Evolutionary conservation across 2,113 vertebrate species (phyloP).

Genomic region (Nyctereutes procyonoides): DNA sequence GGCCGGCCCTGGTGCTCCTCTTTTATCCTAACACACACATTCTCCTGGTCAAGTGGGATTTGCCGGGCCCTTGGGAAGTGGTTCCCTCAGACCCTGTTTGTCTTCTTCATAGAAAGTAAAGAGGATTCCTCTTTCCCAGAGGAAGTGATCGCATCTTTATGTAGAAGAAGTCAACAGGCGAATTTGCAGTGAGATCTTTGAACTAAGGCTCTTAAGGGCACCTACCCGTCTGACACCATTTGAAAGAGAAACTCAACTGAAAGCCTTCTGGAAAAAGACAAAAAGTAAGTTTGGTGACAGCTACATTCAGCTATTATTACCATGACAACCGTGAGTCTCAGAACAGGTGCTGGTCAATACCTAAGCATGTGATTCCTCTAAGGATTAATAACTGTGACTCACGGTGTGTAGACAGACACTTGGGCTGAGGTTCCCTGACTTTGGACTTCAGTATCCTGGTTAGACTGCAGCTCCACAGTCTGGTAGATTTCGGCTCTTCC

Average conservation of each 20-base stretch:
- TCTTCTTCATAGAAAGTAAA: neutral
- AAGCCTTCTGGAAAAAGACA: neutral
- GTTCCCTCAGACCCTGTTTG: neutral
- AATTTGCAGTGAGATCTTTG: neutral
- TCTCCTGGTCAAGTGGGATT: neutral
- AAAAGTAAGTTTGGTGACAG: neutral
- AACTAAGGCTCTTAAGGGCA: neutral
- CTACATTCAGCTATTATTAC: neutral
- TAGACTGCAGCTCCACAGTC: neutral
- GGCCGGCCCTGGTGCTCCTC: neutral
- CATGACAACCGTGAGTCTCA: neutral
- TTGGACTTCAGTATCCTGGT: neutral
- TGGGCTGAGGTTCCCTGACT: neutral
- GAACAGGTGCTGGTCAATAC: neutral
- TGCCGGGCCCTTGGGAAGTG: neutral
- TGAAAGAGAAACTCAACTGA: constrained; percentile 3
- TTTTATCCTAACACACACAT: neutral
- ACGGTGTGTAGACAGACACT: neutral
- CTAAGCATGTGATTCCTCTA: neutral
- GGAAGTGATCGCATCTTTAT: neutral
- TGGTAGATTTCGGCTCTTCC: neutral
- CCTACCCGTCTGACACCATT: neutral
- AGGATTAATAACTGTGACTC: neutral
- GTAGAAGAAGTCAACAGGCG: neutral
- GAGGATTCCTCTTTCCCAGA: neutral